phyloP scores from a whole-genome alignment of 2,888 invertebrate genomes.

The Bedellia somnulentella region DNA sequence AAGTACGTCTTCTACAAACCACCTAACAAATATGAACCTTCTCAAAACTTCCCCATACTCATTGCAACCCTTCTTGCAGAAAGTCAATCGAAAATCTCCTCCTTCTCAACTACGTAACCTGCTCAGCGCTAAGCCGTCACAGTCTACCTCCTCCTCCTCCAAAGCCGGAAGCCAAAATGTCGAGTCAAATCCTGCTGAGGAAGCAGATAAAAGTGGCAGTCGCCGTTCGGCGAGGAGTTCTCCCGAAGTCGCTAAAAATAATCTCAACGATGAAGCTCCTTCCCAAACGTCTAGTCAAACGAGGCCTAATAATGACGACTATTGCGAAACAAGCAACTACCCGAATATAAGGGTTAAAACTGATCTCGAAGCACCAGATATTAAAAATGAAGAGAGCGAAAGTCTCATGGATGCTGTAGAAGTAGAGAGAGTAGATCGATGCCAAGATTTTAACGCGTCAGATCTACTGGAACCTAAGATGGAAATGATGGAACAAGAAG shows the following conservation, averaged over 20 bases:
- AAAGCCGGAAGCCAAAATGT: conserved; percentile 61
- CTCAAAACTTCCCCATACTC: not conserved
- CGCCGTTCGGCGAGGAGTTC: conserved; percentile 53
- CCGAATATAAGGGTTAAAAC: conserved; percentile 54
- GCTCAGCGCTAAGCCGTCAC: conserved; percentile 58
- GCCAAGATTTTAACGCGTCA: conserved; percentile 45
- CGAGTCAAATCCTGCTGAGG: conserved; percentile 47
- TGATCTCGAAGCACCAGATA: conserved; percentile 56
- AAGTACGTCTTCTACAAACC: conserved; percentile 34
- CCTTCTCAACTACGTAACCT: conserved; percentile 59
- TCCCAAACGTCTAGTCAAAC: conserved; percentile 60
- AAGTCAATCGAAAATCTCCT: conserved; percentile 54
- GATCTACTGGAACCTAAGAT: conserved; percentile 67
- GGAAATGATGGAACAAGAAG: conserved; percentile 70
- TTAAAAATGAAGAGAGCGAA: conserved; percentile 52
- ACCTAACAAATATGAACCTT: no score
- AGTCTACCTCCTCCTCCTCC: conserved; percentile 56
- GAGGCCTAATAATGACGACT: conserved; percentile 61
- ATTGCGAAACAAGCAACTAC: conserved; percentile 51
- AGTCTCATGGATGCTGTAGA: conserved; percentile 50
- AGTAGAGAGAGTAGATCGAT: conserved; percentile 36
- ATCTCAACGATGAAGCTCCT: conserved; percentile 57
- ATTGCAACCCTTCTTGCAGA: conserved; percentile 25
- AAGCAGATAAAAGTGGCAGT: conserved; percentile 43
- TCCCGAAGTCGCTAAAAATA: conserved; percentile 60